phyloP scores from a whole-genome alignment of 2,797 vertebrate genomes.

The Sebastes oblongus region DNA sequence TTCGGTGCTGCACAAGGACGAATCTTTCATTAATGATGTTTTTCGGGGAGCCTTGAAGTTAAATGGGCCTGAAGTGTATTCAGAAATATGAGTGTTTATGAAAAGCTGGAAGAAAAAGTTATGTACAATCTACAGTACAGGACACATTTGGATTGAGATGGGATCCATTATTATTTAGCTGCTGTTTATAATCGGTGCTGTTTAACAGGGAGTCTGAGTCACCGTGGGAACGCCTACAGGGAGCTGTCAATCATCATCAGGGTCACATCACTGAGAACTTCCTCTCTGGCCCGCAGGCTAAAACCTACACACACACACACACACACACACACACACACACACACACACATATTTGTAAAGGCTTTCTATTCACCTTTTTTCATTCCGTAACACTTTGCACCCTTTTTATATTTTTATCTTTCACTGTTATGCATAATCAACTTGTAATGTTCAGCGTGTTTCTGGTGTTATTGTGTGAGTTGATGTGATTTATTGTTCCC shows the following conservation, averaged over 20 bases:
- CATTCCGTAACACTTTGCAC: background rate
- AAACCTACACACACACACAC: background rate
- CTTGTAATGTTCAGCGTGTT: background rate
- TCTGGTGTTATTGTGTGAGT: background rate
- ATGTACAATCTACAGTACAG: background rate
- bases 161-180: background rate
- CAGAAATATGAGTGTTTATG: conserved; percentile 11
- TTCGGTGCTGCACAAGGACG: conserved; percentile 22
- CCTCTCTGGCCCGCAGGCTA: conserved; percentile 10
- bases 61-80: conserved; percentile 11
- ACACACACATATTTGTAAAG: background rate
- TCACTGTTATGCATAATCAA: background rate
- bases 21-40: conserved; percentile 25
- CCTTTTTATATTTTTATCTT: background rate
- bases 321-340: background rate
- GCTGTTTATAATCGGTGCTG: background rate
- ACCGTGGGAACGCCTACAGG: conserved; percentile 28
- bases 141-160: background rate
- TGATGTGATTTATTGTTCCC: background rate
- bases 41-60: conserved; percentile 20
- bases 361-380: background rate
- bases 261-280: conserved; percentile 11
- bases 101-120: background rate
- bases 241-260: conserved; percentile 53
- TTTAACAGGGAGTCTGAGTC: conserved; percentile 34